phyloP scores from a whole-genome alignment of 1,140 invertebrate genomes.

The Anadara kagoshimensis region DNA sequence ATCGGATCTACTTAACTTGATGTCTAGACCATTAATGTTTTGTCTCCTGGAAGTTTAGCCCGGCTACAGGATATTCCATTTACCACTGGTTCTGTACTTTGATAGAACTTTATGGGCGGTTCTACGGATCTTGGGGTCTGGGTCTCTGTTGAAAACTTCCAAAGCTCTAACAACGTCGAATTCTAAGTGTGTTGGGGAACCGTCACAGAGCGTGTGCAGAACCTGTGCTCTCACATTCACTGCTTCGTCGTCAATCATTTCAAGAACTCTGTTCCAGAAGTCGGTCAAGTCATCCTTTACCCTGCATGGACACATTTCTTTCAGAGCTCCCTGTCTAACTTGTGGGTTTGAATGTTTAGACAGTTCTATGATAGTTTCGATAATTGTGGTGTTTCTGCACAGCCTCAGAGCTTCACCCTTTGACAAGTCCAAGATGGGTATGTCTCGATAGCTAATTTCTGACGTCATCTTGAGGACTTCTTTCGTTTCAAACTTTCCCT shows the following conservation, averaged over 20 bases:
- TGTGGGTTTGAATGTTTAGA: constrained; percentile 61
- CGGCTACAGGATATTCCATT: constrained; percentile 72
- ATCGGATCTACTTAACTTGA: too few relatives aligned
- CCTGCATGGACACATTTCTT: constrained; percentile 71
- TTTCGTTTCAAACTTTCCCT: too few relatives aligned
- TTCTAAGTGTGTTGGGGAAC: constrained; percentile 67
- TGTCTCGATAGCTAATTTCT: too few relatives aligned
- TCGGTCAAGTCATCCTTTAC: constrained; percentile 66
- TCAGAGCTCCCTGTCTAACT: constrained; percentile 66
- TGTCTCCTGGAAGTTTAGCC: too few relatives aligned
- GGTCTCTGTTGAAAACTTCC: constrained; percentile 67
- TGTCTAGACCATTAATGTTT: too few relatives aligned
- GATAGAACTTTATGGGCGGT: constrained; percentile 67
- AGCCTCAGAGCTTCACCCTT: constrained; percentile 55
- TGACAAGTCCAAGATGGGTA: constrained; percentile 14
- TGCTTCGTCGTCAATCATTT: constrained; percentile 66
- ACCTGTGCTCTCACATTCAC: constrained; percentile 64
- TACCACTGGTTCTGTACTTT: constrained; percentile 64
- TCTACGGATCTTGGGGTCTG: constrained; percentile 61
- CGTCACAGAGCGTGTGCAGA: constrained; percentile 70
- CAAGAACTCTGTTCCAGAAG: constrained; percentile 70
- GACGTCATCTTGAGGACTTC: constrained; percentile 1
- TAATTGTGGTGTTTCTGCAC: constrained; percentile 64
- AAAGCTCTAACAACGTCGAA: constrained; percentile 59
- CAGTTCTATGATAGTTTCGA: constrained; percentile 66